phyloP scores from a whole-genome alignment of 2,888 invertebrate genomes.

The Parochlus steinenii region DNA sequence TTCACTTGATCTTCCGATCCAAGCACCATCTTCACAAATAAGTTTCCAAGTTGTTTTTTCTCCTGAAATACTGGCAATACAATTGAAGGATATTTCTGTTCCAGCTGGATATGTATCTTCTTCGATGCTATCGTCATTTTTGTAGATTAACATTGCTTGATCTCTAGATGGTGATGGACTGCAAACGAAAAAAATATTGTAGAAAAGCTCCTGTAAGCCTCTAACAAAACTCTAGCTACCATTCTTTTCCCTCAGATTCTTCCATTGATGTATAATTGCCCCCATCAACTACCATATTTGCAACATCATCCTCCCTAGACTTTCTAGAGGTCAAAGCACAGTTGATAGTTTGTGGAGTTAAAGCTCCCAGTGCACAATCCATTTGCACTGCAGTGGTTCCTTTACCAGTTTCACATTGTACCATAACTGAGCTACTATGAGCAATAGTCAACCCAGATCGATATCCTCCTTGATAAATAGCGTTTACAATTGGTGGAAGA shows the following conservation, averaged over 20 bases:
- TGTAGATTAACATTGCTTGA: slow-evolving; percentile 60
- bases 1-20: slow-evolving; percentile 65
- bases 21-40: slow-evolving; percentile 66
- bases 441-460: slow-evolving; percentile 63
- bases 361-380: slow-evolving; percentile 24
- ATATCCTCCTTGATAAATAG: slow-evolving; percentile 47
- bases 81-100: slow-evolving; percentile 68
- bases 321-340: slow-evolving; percentile 25
- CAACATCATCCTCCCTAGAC: slow-evolving; percentile 21
- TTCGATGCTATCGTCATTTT: slow-evolving; percentile 23
- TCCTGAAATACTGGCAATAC: slow-evolving; percentile 64
- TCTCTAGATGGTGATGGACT: slow-evolving; percentile 38
- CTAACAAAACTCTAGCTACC: too few species aligned
- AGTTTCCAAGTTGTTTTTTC: slow-evolving; percentile 75
- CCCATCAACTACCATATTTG: slow-evolving; percentile 7
- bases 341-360: slow-evolving; percentile 24
- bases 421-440: slow-evolving; percentile 61
- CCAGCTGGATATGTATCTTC: slow-evolving; percentile 61
- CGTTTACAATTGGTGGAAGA: slow-evolving; percentile 24
- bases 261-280: slow-evolving; percentile 8
- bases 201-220: neutral
- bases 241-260: too few species aligned
- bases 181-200: too few species aligned
- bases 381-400: slow-evolving; percentile 32
- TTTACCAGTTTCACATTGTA: slow-evolving; percentile 43